A percentile compares a stretch with the other conserved stretches of the same genome.
Conservation (phyloP, 2,113 vertebrate species). For the Bagarius yarrelli region DNA sequence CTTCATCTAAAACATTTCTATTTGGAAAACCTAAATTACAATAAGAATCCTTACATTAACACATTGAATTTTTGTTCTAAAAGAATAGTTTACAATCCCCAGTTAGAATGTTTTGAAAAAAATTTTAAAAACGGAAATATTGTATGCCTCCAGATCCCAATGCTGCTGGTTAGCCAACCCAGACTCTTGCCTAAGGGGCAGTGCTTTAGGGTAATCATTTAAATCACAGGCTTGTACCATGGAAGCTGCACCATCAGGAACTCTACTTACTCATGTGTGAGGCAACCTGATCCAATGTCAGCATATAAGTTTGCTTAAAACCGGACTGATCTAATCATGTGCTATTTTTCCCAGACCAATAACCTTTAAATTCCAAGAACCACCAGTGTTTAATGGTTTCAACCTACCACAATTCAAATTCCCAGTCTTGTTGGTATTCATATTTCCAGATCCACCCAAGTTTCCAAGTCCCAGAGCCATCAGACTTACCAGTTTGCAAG, state of each 20-base stretch:
- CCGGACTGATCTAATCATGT: too few relatives aligned
- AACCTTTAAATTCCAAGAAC: too few relatives aligned
- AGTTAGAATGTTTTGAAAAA: background rate
- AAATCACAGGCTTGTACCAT: too few relatives aligned
- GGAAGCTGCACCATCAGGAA: background rate
- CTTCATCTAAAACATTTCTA: too few relatives aligned
- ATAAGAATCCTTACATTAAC: too few relatives aligned
- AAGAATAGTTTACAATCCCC: background rate
- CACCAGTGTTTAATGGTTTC: too few relatives aligned
- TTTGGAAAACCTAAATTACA: too few relatives aligned
- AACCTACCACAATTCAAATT: too few relatives aligned
- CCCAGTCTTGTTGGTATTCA: background rate
- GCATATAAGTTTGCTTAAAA: background rate
- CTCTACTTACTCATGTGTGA: background rate
- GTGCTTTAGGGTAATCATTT: conserved; percentile 2
- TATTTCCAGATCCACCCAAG: background rate
- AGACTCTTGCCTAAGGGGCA: conserved; percentile 1
- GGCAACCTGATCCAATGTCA: background rate
- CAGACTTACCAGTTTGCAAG: too few relatives aligned
- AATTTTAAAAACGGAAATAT: background rate
- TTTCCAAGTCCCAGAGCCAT: background rate
- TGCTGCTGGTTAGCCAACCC: background rate
- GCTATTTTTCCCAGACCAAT: too few relatives aligned
- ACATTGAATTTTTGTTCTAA: too few relatives aligned
- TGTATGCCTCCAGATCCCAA: background rate